phyloP scores from a whole-genome alignment of 2,888 invertebrate genomes.

The Eilema sororculum region DNA sequence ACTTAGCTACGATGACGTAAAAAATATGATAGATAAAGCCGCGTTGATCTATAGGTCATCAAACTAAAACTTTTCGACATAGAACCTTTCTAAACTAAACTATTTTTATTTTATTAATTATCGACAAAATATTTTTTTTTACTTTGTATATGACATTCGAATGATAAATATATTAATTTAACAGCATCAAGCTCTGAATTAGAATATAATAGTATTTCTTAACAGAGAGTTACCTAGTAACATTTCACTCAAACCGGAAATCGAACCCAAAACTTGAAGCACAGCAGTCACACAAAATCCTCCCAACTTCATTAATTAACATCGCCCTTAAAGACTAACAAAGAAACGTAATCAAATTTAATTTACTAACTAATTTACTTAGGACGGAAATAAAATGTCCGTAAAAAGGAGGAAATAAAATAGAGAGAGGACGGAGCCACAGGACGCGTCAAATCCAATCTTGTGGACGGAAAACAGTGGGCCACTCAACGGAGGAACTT shows the following conservation, averaged over 20 bases:
- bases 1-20: too few relatives aligned
- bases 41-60: too few relatives aligned
- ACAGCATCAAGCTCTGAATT: background rate
- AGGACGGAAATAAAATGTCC: constrained; percentile 18
- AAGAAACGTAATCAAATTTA: constrained; percentile 36
- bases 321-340: constrained; percentile 19
- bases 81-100: too few relatives aligned
- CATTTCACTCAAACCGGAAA: constrained; percentile 15
- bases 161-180: background rate
- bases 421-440: constrained; percentile 20
- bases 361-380: constrained; percentile 35
- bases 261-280: constrained; percentile 14
- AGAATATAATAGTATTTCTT: background rate
- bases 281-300: constrained; percentile 15
- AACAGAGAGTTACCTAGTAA: background rate
- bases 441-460: constrained; percentile 46
- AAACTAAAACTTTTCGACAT: too few relatives aligned
- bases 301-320: constrained; percentile 27
- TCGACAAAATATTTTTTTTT: too few relatives aligned
- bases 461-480: constrained; percentile 32
- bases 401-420: constrained; percentile 31
- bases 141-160: too few relatives aligned
- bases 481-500: constrained; percentile 33
- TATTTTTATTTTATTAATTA: too few relatives aligned
- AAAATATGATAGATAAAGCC: too few relatives aligned